phyloP scores from a whole-genome alignment of 2,797 vertebrate species.

The Phrynocephalus guinanensis region DNA sequence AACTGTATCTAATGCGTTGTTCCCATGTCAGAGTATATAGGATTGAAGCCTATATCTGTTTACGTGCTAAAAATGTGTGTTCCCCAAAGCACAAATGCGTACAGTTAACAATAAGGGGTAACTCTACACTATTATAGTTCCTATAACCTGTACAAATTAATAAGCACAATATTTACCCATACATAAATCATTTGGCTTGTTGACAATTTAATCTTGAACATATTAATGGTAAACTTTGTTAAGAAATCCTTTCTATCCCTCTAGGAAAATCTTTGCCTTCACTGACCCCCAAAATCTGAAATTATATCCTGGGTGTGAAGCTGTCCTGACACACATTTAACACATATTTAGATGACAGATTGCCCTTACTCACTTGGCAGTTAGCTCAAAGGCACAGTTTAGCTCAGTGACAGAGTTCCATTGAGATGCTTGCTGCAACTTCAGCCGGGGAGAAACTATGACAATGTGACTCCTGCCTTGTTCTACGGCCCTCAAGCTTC shows the following conservation, averaged over 20 bases:
- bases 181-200: neutral
- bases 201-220: neutral
- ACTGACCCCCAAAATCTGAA: neutral
- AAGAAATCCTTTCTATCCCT: neutral
- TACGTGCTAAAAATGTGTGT: neutral
- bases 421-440: neutral
- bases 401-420: slow-evolving; percentile 20
- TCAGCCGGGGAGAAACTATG: slow-evolving; percentile 41
- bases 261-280: neutral
- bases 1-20: neutral
- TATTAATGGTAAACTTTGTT: neutral
- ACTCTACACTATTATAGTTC: neutral
- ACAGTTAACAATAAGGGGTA: neutral
- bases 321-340: slow-evolving; percentile 21
- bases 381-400: neutral
- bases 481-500: slow-evolving; percentile 39
- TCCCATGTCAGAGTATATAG: neutral
- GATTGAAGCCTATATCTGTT: neutral
- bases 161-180: neutral
- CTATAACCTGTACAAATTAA: neutral
- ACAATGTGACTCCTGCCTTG: slow-evolving; percentile 18
- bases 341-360: neutral
- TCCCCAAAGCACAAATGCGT: neutral
- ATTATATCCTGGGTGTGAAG: neutral
- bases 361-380: slow-evolving; percentile 4